A percentile compares a stretch with the other conserved stretches of the same genome.
phyloP scores from a whole-genome alignment of 2,113 vertebrate species.

The Hippocampus zosterae region DNA sequence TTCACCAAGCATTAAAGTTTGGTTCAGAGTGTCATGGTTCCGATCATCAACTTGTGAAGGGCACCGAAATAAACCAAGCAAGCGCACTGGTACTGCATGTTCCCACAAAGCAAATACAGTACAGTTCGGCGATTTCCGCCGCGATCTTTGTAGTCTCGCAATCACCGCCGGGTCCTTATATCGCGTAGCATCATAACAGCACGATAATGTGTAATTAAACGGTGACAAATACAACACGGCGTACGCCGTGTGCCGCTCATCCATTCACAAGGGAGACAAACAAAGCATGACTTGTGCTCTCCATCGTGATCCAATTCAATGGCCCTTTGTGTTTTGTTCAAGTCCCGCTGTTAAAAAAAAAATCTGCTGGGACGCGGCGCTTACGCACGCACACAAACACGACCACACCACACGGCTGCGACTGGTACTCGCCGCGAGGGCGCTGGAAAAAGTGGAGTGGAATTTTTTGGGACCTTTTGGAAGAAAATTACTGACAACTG shows the following conservation, averaged over 20 bases:
- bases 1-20: slow-evolving; percentile 42
- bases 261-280: background rate
- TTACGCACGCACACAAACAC: no score
- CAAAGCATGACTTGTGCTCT: background rate
- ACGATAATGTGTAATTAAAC: no score
- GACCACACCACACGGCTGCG: no score
- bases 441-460: no score
- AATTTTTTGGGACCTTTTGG: no score
- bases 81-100: background rate
- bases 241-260: background rate
- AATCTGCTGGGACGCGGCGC: no score
- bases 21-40: slow-evolving; percentile 26
- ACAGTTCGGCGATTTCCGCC: background rate
- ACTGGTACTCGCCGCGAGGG: no score
- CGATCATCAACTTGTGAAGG: slow-evolving; percentile 52
- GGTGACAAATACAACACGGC: background rate
- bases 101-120: background rate
- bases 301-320: background rate
- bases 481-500: no score
- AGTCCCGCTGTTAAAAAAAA: background rate
- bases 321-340: background rate
- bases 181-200: no score
- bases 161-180: background rate
- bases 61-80: background rate
- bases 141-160: background rate